These are phyloP conservation scores for Sebastes matsubarae DNA, from an alignment of 2,797 vertebrate species.

Conservation along the genomic window DNA sequence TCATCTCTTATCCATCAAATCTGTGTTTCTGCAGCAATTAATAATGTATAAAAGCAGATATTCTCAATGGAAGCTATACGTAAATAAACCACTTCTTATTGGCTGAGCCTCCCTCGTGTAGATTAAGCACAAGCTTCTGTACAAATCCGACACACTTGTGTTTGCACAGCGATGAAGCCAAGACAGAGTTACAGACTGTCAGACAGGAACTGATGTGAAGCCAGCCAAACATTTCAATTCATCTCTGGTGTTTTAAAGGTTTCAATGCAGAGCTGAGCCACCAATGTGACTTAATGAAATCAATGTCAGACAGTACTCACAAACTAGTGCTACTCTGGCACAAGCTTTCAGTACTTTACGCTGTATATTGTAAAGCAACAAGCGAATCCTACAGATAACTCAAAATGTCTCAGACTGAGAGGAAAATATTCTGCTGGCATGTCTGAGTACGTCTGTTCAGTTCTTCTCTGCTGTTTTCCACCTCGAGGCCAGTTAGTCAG, in stretches of 20 bases:
- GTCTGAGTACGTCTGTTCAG: slow-evolving; percentile 3
- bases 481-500: slow-evolving; percentile 44
- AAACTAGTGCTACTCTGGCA: not conserved
- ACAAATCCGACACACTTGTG: not conserved
- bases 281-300: not conserved
- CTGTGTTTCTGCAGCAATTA: not conserved
- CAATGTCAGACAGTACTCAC: not conserved
- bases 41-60: not conserved
- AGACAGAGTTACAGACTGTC: not conserved
- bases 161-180: not conserved
- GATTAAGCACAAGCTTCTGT: not conserved
- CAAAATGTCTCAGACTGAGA: not conserved
- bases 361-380: not conserved
- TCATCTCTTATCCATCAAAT: not conserved
- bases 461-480: slow-evolving; percentile 26
- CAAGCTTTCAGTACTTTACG: not conserved
- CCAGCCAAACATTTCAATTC: not conserved
- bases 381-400: not conserved
- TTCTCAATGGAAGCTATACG: not conserved
- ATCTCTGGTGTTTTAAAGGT: not conserved
- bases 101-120: not conserved
- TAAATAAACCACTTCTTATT: not conserved
- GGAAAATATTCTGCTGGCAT: not conserved
- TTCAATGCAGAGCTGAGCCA: not conserved
- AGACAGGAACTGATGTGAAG: not conserved